phyloP scores from a whole-genome alignment of 2,888 invertebrate genomes.

The Cinara cedri region DNA sequence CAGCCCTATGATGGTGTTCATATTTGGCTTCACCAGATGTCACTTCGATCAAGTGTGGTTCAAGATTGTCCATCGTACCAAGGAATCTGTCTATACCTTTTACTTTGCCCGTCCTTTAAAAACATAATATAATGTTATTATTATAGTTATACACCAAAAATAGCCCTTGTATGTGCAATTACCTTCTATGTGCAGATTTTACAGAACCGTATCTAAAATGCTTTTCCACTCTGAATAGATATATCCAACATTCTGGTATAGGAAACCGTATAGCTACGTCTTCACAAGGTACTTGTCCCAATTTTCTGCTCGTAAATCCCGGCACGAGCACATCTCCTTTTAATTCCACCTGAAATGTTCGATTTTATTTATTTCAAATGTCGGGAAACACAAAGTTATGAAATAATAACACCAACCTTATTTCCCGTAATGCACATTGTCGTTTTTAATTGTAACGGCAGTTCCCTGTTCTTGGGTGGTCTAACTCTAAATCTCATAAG shows the following conservation, averaged over 20 bases:
- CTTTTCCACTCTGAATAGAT: conserved; percentile 96
- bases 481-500: conserved; percentile 93
- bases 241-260: conserved; percentile 99
- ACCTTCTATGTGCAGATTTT: conserved; percentile 84
- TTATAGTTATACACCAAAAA: too few species aligned
- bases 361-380: not conserved
- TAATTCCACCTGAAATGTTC: conserved; percentile 78
- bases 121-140: too few species aligned
- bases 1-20: conserved; percentile 95
- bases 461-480: conserved; percentile 93
- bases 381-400: not conserved
- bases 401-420: conserved; percentile 67
- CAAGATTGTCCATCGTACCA: conserved; percentile 87
- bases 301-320: conserved; percentile 92
- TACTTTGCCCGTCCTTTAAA: conserved; percentile 79
- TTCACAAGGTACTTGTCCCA: conserved; percentile 96
- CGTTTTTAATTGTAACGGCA: conserved; percentile 93
- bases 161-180: conserved; percentile 17
- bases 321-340: conserved; percentile 95
- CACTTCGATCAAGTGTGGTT: conserved; percentile 91
- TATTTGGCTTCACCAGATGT: conserved; percentile 98
- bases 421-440: conserved; percentile 86
- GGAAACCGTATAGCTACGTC: conserved; percentile 96
- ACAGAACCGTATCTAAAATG: conserved; percentile 98
- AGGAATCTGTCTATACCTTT: conserved; percentile 91